These are phyloP conservation scores for Pemphigus obesinymphae DNA, from an alignment of 1,140 invertebrate genomes.

Conservation along the genomic window DNA sequence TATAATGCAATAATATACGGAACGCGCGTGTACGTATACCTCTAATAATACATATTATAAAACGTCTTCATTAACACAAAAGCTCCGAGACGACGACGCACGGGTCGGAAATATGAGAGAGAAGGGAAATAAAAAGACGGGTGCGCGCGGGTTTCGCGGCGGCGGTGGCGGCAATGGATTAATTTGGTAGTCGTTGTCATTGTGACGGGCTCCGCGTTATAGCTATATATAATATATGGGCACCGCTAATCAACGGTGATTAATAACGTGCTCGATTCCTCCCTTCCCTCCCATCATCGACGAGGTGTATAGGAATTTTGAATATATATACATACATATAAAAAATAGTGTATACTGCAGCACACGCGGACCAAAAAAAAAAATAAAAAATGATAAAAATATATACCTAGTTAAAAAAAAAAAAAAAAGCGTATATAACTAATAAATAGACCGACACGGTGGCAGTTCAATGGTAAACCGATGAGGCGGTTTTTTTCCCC, in stretches of 20 bases:
- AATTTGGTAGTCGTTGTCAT: slow-evolving; percentile 38
- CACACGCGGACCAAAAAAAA: neutral
- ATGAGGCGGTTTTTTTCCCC: slow-evolving; percentile 11
- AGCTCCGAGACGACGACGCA: neutral
- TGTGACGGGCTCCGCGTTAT: slow-evolving; percentile 8
- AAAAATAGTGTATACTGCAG: neutral
- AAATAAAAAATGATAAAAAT: slow-evolving; percentile 22
- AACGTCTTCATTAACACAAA: slow-evolving; percentile 37
- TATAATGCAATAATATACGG: neutral
- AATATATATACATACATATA: neutral
- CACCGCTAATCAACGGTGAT: slow-evolving; percentile 40
- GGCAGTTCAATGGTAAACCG: slow-evolving; percentile 36
- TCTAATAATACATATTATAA: neutral
- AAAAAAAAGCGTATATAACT: too few species aligned
- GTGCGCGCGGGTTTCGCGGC: neutral
- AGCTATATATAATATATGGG: neutral
- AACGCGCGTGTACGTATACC: neutral
- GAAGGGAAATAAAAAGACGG: too few species aligned
- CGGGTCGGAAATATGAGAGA: neutral
- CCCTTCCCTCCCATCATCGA: too few species aligned
- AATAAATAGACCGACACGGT: slow-evolving; percentile 34
- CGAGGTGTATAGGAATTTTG: neutral
- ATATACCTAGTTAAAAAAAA: too few species aligned
- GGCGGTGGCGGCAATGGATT: slow-evolving; percentile 3
- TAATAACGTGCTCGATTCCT: slow-evolving; percentile 34